phyloP scores from a whole-genome alignment of 2,888 invertebrate species.

The Unio pictorum region DNA sequence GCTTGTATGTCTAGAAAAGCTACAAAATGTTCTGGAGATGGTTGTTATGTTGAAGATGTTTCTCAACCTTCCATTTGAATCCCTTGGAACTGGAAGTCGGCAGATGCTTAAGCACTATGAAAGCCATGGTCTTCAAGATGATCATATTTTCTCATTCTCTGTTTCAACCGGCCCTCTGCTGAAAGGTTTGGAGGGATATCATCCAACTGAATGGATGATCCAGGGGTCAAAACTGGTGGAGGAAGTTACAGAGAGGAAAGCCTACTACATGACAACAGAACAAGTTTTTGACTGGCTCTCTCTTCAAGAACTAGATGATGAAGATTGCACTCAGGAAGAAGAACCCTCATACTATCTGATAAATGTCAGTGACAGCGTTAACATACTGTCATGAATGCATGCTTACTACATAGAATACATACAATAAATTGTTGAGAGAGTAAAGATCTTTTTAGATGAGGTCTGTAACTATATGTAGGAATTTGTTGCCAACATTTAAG shows the following conservation, averaged over 20 bases:
- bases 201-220: slow-evolving; percentile 44
- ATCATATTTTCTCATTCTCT: slow-evolving; percentile 43
- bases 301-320: slow-evolving; percentile 1
- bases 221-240: slow-evolving; percentile 29
- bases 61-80: slow-evolving; percentile 44
- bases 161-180: slow-evolving; percentile 40
- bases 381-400: slow-evolving; percentile 9
- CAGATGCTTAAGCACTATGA: slow-evolving; percentile 53
- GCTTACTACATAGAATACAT: too few species aligned
- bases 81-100: slow-evolving; percentile 40
- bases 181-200: slow-evolving; percentile 30
- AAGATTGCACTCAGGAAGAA: slow-evolving; percentile 5
- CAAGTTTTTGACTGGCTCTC: slow-evolving; percentile 42
- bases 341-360: slow-evolving; percentile 27
- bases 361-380: slow-evolving; percentile 25
- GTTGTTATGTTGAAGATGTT: slow-evolving; percentile 52
- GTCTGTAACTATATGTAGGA: too few species aligned
- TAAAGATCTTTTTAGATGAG: too few species aligned
- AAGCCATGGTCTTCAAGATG: slow-evolving; percentile 20
- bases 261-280: slow-evolving; percentile 32
- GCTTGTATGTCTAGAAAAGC: slow-evolving; percentile 40
- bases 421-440: too few species aligned
- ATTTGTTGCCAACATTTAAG: too few species aligned
- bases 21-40: slow-evolving; percentile 58
- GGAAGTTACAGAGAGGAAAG: slow-evolving; percentile 24